phyloP scores from a whole-genome alignment of 2,113 vertebrate genomes.

The Notarius lentiginosus region DNA sequence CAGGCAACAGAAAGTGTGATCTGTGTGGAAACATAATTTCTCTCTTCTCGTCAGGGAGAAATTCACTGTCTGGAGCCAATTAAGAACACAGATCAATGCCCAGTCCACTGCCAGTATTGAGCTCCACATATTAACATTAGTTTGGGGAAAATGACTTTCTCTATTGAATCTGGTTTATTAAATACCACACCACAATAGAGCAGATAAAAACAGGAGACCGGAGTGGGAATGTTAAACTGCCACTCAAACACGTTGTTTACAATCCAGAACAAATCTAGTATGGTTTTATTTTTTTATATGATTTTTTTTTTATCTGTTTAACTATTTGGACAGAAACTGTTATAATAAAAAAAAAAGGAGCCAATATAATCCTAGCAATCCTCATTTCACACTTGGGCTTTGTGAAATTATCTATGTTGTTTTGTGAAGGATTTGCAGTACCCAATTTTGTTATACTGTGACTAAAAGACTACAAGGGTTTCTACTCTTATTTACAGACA shows the following conservation, averaged over 20 bases:
- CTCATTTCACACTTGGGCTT: constrained; percentile 7
- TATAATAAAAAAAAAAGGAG: not conserved
- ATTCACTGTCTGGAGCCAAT: constrained; percentile 57
- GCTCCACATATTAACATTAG: constrained; percentile 53
- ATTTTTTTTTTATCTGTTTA: not conserved
- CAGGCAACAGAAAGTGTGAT: constrained; percentile 39
- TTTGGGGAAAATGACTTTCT: constrained; percentile 42
- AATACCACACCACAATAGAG: constrained; percentile 15
- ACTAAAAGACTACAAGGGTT: constrained; percentile 10
- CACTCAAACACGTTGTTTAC: not conserved
- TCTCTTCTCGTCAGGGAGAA: constrained; percentile 42
- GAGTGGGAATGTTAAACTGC: not conserved
- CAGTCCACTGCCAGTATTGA: constrained; percentile 46
- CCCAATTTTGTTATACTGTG: not conserved
- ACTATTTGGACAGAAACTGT: not conserved
- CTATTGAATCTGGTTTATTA: constrained; percentile 49
- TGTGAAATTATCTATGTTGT: constrained; percentile 24
- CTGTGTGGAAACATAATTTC: constrained; percentile 47
- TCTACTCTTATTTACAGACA: constrained; percentile 35
- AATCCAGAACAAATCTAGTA: not conserved
- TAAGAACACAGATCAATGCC: constrained; percentile 57
- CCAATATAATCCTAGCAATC: not conserved
- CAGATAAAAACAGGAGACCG: not conserved
- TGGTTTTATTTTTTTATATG: not conserved
- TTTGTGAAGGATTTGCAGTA: constrained; percentile 32